These are phyloP conservation scores for Melieria crassipennis DNA, from an alignment of 2,888 invertebrate species.

Conservation along the genomic window DNA sequence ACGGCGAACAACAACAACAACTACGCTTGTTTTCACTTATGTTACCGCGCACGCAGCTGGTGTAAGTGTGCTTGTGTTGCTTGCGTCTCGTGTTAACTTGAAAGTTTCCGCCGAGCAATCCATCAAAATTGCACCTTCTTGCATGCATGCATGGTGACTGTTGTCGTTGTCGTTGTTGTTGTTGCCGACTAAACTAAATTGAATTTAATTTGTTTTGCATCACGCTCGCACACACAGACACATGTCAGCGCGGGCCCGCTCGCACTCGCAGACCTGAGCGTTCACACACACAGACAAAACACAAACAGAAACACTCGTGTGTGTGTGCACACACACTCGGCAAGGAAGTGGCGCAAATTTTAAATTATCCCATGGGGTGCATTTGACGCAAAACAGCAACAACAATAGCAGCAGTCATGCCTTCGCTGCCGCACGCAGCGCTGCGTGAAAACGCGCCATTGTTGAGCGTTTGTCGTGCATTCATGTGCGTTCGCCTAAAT, in stretches of 20 bases:
- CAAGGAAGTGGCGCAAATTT: slow-evolving; percentile 9
- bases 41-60: neutral
- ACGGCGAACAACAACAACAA: slow-evolving; percentile 1
- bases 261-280: too few species aligned
- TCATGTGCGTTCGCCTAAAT: slow-evolving; percentile 29
- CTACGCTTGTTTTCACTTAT: neutral
- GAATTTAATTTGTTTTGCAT: slow-evolving; percentile 61
- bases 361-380: slow-evolving; percentile 52
- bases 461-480: too few species aligned
- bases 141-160: slow-evolving; percentile 32
- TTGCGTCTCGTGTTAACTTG: slow-evolving; percentile 43
- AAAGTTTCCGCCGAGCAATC: slow-evolving; percentile 55
- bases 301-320: too few species aligned
- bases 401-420: too few species aligned
- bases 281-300: too few species aligned
- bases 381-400: slow-evolving; percentile 4
- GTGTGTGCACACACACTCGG: neutral
- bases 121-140: slow-evolving; percentile 65
- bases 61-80: neutral
- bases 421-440: too few species aligned
- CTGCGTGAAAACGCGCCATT: too few species aligned
- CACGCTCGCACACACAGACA: slow-evolving; percentile 49
- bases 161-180: slow-evolving; percentile 25
- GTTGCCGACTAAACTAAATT: slow-evolving; percentile 52
- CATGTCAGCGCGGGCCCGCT: too few species aligned